Evolutionary conservation across 2,797 vertebrate species (phyloP).

Genomic region (Vipera ursinii): DNA sequence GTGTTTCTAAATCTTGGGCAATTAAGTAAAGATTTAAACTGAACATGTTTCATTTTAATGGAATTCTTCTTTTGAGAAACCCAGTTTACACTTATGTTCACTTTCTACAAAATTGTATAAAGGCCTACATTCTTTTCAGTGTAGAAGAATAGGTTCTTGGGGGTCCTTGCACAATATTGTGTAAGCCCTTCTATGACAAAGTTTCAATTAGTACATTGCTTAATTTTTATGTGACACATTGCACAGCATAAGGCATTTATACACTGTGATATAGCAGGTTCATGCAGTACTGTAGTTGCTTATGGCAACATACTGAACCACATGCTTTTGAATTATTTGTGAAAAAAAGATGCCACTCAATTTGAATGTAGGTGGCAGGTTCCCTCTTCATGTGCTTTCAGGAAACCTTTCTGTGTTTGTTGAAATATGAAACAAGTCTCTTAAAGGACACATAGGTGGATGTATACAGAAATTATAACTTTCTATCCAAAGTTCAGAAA

Average conservation of each 20-base stretch:
- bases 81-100: slow-evolving; percentile 26
- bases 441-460: slow-evolving; percentile 6
- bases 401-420: neutral
- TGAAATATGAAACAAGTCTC: neutral
- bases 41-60: slow-evolving; percentile 19
- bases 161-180: slow-evolving; percentile 29
- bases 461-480: slow-evolving; percentile 8
- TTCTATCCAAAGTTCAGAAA: slow-evolving; percentile 5
- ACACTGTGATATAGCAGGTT: slow-evolving; percentile 51
- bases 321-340: slow-evolving; percentile 21
- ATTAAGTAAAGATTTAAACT: slow-evolving; percentile 24
- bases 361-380: slow-evolving; percentile 24
- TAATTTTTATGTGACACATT: slow-evolving; percentile 53
- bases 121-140: slow-evolving; percentile 42
- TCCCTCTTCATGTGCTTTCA: neutral
- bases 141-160: slow-evolving; percentile 40
- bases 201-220: slow-evolving; percentile 42
- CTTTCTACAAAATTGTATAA: slow-evolving; percentile 47
- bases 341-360: slow-evolving; percentile 15
- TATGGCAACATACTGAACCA: slow-evolving; percentile 22
- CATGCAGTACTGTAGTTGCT: slow-evolving; percentile 28
- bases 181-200: slow-evolving; percentile 18
- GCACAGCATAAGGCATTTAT: slow-evolving; percentile 52
- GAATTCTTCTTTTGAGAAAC: slow-evolving; percentile 38
- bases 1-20: slow-evolving; percentile 10